phyloP scores from a whole-genome alignment of 2,113 vertebrate genomes.

The Grus americana region DNA sequence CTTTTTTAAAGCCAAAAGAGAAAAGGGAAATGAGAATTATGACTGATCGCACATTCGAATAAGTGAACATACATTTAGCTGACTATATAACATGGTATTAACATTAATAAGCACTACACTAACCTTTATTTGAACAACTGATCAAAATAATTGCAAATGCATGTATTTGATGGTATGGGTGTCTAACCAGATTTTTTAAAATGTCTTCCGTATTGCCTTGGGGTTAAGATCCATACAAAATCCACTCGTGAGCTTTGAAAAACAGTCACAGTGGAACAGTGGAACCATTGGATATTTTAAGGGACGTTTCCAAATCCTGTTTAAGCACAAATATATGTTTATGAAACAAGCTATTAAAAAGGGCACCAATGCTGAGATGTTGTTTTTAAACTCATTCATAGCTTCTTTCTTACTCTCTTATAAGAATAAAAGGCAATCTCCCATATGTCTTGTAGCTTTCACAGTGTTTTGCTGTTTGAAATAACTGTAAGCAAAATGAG shows the following conservation, averaged over 20 bases:
- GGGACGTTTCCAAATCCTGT: background rate
- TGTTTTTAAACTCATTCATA: background rate
- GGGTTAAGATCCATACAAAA: slow-evolving; percentile 17
- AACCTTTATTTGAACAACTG: background rate
- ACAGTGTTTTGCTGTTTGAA: background rate
- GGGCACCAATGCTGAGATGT: background rate
- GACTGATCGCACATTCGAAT: background rate
- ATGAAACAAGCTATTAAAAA: background rate
- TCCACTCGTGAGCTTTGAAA: background rate
- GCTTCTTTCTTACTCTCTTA: background rate
- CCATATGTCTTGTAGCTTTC: background rate
- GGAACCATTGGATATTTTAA: background rate
- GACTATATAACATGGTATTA: background rate
- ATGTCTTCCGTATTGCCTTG: background rate
- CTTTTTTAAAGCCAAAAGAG: background rate
- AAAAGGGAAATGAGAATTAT: background rate
- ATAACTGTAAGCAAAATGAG: background rate
- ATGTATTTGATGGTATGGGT: background rate
- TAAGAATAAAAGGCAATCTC: background rate
- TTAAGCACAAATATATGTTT: background rate
- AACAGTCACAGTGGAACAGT: background rate
- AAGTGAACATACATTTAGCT: background rate
- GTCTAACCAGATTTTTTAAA: background rate
- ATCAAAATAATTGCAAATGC: slow-evolving; percentile 24
- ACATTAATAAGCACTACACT: background rate